Evolutionary conservation across 2,888 invertebrate genomes (phyloP).

Genomic region (Caenorhabditis virilis): DNA sequence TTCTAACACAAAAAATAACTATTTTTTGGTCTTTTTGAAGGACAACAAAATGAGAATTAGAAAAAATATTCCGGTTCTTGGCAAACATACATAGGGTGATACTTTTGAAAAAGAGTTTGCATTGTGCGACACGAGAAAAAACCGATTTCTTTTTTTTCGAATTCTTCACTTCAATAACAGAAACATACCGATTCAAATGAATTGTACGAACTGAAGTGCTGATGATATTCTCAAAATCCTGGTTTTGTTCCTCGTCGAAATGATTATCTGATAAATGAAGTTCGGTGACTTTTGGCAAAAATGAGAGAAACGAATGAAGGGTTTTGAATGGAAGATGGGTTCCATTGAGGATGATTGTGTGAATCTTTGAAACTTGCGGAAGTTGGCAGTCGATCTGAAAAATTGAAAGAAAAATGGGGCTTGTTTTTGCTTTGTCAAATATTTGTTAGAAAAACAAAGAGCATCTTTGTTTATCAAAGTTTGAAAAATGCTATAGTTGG

Average conservation of each 20-base stretch:
- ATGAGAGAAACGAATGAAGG: constrained; percentile 36
- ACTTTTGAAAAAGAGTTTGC: no score
- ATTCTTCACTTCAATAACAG: no score
- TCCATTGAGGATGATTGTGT: constrained; percentile 55
- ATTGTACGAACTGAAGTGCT: constrained; percentile 38
- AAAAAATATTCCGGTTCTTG: no score
- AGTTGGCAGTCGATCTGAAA: constrained; percentile 36
- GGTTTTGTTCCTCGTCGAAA: constrained; percentile 38
- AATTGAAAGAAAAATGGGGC: background rate
- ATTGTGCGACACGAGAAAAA: no score
- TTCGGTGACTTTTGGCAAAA: constrained; percentile 49
- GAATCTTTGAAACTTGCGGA: constrained; percentile 36
- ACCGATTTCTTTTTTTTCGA: no score
- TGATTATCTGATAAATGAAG: constrained; percentile 54
- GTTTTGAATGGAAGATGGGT: constrained; percentile 49
- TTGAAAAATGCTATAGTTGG: no score
- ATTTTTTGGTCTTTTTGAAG: no score
- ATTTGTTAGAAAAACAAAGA: background rate
- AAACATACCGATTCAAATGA: constrained; percentile 42
- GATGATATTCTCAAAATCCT: constrained; percentile 34
- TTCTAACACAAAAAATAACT: no score
- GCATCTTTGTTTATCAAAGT: no score
- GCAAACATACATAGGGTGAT: no score
- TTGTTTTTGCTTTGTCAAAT: constrained; percentile 1
- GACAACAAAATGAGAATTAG: no score